Percentiles rank a stretch among this genome's conserved stretches.
These are phyloP conservation scores for Glyptemys insculpta DNA, from an alignment of 2,797 vertebrate genomes.

Conservation along the genomic window DNA sequence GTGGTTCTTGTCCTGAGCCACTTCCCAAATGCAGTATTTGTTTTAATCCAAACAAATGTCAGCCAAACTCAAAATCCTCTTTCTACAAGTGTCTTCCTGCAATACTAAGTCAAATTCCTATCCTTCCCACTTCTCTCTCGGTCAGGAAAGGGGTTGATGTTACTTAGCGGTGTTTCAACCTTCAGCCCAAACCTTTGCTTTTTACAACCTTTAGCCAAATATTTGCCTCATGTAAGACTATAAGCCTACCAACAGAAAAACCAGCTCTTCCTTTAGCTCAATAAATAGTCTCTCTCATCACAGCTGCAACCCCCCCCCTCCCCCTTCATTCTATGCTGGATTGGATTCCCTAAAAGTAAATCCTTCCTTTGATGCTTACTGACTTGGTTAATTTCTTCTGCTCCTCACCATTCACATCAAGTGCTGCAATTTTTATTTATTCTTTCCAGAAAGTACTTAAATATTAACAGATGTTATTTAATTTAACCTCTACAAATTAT, in stretches of 20 bases:
- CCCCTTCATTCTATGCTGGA: slow-evolving; percentile 1
- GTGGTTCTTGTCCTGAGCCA: not conserved
- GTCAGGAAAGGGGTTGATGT: not conserved
- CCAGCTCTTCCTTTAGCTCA: not conserved
- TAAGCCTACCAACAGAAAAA: not conserved
- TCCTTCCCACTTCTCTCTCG: not conserved
- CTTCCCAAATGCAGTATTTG: not conserved
- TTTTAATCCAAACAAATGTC: slow-evolving; percentile 4
- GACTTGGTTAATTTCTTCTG: slow-evolving; percentile 39
- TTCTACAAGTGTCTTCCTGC: slow-evolving; percentile 10
- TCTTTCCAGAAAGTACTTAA: slow-evolving; percentile 36
- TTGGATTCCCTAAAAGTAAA: slow-evolving; percentile 45
- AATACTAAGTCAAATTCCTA: not conserved
- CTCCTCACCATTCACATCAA: not conserved
- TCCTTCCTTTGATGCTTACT: slow-evolving; percentile 37
- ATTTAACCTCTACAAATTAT: slow-evolving; percentile 5
- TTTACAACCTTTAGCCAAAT: not conserved
- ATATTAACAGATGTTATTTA: not conserved
- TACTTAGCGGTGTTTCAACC: not conserved
- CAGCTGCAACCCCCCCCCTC: not conserved
- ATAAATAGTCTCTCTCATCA: slow-evolving; percentile 32
- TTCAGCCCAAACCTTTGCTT: not conserved
- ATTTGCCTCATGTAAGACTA: not conserved
- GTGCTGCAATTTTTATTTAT: not conserved
- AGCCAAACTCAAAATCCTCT: slow-evolving; percentile 17